Conservation (phyloP, 53 echinoderm and acorn worm genomes). For the Apostichopus leukothele region DNA sequence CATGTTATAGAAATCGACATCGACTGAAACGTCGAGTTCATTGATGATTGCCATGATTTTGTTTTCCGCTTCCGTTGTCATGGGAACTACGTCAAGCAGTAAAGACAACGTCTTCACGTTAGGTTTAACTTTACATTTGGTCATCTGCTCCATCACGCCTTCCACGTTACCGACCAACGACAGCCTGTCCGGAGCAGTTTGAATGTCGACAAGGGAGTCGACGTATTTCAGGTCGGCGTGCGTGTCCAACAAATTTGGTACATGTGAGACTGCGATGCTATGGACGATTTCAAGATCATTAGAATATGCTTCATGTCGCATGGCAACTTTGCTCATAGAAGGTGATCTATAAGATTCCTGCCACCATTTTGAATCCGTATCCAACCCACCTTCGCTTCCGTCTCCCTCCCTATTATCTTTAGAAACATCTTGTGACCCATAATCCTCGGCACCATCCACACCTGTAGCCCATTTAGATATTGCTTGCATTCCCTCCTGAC, state of each 20-base stretch:
- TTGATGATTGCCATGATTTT: slow-evolving; percentile 61
- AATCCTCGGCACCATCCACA: neutral
- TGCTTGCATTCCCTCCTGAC: neutral
- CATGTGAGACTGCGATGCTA: too few species aligned
- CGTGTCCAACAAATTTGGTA: slow-evolving; percentile 77
- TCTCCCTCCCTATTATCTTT: neutral
- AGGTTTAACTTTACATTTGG: slow-evolving; percentile 57
- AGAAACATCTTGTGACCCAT: neutral
- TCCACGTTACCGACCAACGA: slow-evolving; percentile 68
- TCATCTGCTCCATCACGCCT: slow-evolving; percentile 73
- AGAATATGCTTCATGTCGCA: neutral
- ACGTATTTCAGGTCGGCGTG: slow-evolving; percentile 57
- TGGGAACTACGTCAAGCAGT: slow-evolving; percentile 70
- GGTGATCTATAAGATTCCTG: neutral
- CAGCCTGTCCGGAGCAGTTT: slow-evolving; percentile 56
- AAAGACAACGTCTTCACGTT: slow-evolving; percentile 73
- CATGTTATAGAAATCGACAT: slow-evolving; percentile 86
- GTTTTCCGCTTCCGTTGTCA: slow-evolving; percentile 61
- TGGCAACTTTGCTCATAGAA: neutral
- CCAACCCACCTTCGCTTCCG: neutral
- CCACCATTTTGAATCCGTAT: slow-evolving; percentile 6
- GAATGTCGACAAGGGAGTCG: slow-evolving; percentile 60
- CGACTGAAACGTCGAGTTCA: slow-evolving; percentile 62
- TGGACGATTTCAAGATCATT: neutral
- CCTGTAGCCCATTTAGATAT: neutral